Base-by-base conservation (phyloP, 1,140 invertebrate genomes). In the Drosophila prosaltans region DNA sequence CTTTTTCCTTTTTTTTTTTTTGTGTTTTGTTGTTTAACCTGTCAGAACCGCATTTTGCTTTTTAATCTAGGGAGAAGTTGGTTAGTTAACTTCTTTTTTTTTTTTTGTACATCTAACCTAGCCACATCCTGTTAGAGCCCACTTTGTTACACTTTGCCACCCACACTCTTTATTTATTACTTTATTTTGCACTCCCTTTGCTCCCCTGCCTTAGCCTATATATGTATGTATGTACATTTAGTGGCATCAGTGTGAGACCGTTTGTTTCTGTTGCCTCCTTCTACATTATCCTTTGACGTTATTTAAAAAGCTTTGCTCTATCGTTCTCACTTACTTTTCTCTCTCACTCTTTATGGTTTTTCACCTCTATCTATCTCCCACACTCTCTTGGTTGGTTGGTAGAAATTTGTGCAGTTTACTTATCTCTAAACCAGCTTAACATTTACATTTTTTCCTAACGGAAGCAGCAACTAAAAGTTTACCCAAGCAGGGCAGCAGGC, bases 401-500 rank as follows among this genome's bases (percentile, higher is more conserved):
- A 65, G 65, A 64, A 81, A 74, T 72, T 79, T 57, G n/a, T 57
- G 41, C 58, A 57, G 48, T 78, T 77, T 71, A 58, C 26, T 68
- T 72, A 78, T 78, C 75, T 78, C 45, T 51, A 51, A 78, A 78
- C 71, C 70, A 68, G 75, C 74, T 78, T 66, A 78, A 65, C 75
- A 78, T 78, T 77, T 77, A 59, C 74, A 77, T 76, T 66, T 66
- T 36, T 58, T 26, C 6, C 41, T 7, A 58, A 57, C 65, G 55
- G 65, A 58, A 60, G 65, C 40, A 60, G 51, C 43, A 40, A 26
- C 58, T 16, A 58, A 65, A 59, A 78, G 74, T 80, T 80, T 74
- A 74, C 71, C 78, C 48, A 67, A 43, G n/a, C 41, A 60, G 63
- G n/a, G 58, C 40, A 41, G 65, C 28, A 69, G 40, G 40, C 48